Percentiles rank a stretch among this genome's conserved stretches.
Conservation (phyloP, 2,888 invertebrate species). For the Nomada flava region DNA sequence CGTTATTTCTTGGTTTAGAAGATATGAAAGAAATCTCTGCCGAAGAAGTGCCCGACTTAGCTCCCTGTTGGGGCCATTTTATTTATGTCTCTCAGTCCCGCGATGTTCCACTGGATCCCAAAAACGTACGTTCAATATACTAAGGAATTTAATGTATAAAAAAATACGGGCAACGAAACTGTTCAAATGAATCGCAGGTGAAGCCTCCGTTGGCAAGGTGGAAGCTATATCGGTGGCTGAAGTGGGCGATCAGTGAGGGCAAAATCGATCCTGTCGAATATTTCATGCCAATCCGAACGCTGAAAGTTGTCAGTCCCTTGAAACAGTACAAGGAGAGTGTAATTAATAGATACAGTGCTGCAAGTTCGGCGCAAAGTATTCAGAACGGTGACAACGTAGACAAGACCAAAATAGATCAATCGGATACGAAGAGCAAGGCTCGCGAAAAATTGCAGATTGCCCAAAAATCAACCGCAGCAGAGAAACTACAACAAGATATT, state of each 20-base stretch:
- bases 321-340: constrained; percentile 41
- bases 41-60: constrained; percentile 75
- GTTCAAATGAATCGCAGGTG: constrained; percentile 55
- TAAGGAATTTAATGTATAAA: not conserved
- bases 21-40: constrained; percentile 61
- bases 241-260: constrained; percentile 83
- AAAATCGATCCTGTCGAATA: constrained; percentile 69
- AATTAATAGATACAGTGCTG: not conserved
- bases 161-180: not conserved
- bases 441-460: not conserved
- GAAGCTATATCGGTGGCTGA: constrained; percentile 84
- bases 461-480: not conserved
- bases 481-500: constrained; percentile 25
- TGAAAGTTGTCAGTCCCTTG: constrained; percentile 70
- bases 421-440: not conserved
- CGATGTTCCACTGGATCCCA: constrained; percentile 80
- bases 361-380: not conserved
- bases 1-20: constrained; percentile 63
- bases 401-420: not conserved
- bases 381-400: not conserved
- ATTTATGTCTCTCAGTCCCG: constrained; percentile 82
- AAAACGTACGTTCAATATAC: constrained; percentile 55
- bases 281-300: constrained; percentile 72
- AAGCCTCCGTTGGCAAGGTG: constrained; percentile 80
- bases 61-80: constrained; percentile 81